Evolutionary conservation across 2,888 invertebrate genomes (phyloP).

Genomic region (Molorchus minor): DNA sequence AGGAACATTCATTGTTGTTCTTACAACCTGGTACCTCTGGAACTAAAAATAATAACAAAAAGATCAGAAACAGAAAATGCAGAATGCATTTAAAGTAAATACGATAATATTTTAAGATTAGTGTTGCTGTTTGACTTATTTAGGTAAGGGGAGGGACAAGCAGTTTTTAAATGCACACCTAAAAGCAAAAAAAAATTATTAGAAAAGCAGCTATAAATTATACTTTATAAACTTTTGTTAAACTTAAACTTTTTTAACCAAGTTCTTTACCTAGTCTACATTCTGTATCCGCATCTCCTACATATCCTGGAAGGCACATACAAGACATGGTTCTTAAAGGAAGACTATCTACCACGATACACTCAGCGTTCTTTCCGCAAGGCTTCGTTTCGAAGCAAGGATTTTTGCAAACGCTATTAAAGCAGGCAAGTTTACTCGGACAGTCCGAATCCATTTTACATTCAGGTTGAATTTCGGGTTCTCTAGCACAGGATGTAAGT

Average conservation of each 20-base stretch:
- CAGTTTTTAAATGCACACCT: too few relatives aligned
- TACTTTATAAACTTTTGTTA: too few relatives aligned
- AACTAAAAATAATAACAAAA: too few relatives aligned
- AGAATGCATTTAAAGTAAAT: too few relatives aligned
- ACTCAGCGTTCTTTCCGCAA: constrained; percentile 82
- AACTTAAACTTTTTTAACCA: too few relatives aligned
- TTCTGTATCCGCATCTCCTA: constrained; percentile 86
- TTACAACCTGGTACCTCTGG: constrained; percentile 71
- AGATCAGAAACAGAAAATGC: too few relatives aligned
- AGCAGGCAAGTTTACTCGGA: constrained; percentile 85
- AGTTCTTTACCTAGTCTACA: constrained; percentile 77
- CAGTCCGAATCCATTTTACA: constrained; percentile 86
- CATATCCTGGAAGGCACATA: constrained; percentile 81
- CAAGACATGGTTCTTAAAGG: constrained; percentile 90
- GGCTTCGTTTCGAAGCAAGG: constrained; percentile 82
- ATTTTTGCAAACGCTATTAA: constrained; percentile 80
- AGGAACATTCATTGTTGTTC: constrained; percentile 76
- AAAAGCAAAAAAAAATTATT: too few relatives aligned
- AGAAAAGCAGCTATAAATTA: too few relatives aligned
- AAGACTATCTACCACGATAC: constrained; percentile 84
- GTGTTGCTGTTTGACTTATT: constrained; percentile 53
- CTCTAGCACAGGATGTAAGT: constrained; percentile 70
- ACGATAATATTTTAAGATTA: too few relatives aligned
- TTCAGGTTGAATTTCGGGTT: constrained; percentile 68
- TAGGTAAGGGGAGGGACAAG: neutral